phyloP scores from a whole-genome alignment of 2,888 invertebrate genomes.

The Drosophila mimica region DNA sequence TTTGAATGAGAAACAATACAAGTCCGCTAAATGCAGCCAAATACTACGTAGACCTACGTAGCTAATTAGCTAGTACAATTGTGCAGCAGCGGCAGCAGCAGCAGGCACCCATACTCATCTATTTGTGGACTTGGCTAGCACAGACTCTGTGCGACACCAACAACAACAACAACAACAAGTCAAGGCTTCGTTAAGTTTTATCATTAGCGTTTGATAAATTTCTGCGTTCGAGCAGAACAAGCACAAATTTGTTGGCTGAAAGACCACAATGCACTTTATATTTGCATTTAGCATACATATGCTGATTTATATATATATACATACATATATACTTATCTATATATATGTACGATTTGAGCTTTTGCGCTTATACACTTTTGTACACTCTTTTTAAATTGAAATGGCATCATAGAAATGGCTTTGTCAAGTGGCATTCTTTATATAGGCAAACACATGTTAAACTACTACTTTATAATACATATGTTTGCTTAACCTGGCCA shows the following conservation, averaged over 20 bases:
- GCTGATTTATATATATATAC: neutral
- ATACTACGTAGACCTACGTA: slow-evolving; percentile 2
- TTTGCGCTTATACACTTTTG: neutral
- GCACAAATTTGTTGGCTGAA: slow-evolving; percentile 17
- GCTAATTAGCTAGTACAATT: slow-evolving; percentile 55
- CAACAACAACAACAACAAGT: slow-evolving; percentile 19
- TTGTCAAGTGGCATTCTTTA: slow-evolving; percentile 15
- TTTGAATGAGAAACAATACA: slow-evolving; percentile 60
- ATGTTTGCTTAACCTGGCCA: neutral
- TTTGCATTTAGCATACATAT: neutral
- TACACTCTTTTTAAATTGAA: slow-evolving; percentile 2
- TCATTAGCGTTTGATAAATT: slow-evolving; percentile 66
- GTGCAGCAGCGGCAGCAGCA: slow-evolving; percentile 3
- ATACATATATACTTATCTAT: neutral
- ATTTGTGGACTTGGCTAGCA: slow-evolving; percentile 62
- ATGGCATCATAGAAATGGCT: neutral
- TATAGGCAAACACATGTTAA: slow-evolving; percentile 3
- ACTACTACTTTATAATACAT: neutral
- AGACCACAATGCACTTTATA: slow-evolving; percentile 13
- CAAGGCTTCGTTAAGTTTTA: slow-evolving; percentile 57
- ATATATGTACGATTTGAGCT: neutral
- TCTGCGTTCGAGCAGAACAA: slow-evolving; percentile 36
- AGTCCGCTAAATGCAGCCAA: slow-evolving; percentile 18
- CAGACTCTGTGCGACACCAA: slow-evolving; percentile 3
- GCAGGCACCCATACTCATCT: slow-evolving; percentile 42